Percentiles rank a stretch among this genome's conserved stretches.
Conservation (phyloP, 2,113 vertebrate species). For the Prolemur simus region DNA sequence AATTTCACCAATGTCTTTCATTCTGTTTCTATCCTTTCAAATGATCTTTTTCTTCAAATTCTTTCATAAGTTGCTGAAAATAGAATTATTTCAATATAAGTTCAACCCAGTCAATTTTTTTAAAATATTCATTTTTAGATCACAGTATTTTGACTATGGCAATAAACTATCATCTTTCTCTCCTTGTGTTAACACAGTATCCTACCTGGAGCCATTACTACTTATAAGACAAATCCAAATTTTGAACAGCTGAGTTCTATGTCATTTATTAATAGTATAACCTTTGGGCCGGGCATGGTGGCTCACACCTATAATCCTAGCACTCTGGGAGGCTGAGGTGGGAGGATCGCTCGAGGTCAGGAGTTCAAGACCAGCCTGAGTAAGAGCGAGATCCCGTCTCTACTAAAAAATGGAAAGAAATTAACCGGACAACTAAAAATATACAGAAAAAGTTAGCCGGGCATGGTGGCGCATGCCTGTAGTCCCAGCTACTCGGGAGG, state of each 20-base stretch:
- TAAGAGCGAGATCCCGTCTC: too few species aligned
- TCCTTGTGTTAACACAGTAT: background rate
- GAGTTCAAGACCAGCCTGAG: too few species aligned
- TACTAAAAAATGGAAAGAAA: too few species aligned
- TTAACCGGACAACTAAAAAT: too few species aligned
- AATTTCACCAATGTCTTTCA: background rate
- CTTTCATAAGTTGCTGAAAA: background rate
- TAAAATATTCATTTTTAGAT: background rate
- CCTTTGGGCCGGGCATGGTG: too few species aligned
- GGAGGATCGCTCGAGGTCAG: too few species aligned
- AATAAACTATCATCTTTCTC: background rate
- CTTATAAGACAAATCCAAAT: background rate
- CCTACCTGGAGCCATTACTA: background rate
- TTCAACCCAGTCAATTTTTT: background rate
- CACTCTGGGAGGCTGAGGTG: too few species aligned
- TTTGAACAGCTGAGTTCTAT: background rate
- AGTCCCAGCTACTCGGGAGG: too few species aligned
- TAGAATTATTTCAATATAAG: background rate
- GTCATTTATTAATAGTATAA: background rate
- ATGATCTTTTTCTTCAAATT: constrained; percentile 28
- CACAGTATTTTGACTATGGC: background rate
- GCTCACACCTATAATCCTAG: too few species aligned
- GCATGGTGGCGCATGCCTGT: too few species aligned
- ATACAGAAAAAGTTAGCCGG: too few species aligned
- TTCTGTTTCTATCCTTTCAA: constrained; percentile 22